Base-by-base conservation (phyloP, 2,113 vertebrate genomes). In the Coturnix japonica region DNA sequence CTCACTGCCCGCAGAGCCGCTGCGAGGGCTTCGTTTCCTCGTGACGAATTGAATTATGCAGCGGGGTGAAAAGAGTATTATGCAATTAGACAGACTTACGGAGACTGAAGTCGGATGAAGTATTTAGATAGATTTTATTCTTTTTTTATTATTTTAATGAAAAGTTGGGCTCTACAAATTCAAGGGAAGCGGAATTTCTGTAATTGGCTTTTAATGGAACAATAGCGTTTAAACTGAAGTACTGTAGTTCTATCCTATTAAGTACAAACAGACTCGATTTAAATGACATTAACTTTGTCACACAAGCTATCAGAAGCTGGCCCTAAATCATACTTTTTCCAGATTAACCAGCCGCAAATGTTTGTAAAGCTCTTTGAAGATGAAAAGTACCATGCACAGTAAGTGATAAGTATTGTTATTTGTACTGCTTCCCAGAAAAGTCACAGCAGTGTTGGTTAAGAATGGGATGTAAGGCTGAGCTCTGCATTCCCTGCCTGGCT, bases 141-240 rank as follows among this genome's bases (percentile, higher is more conserved):
- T 10, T 31, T 51, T 19, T 54, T 56, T 4, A 21, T 25, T 28
- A 7, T 37, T 41, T 41, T 71, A 92, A 81, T 39, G 67, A 82
- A 92, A 89, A 89, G 31, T 72, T 20, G 26, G 7, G 3, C 73
- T 83, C 67, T 44, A 22, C 78, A 65, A 83, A 74, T 67, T 92
- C 84, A 73, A 26, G 54, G 80, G 51, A 85, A 91, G 57, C 64
- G 43, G 74, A 93, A 76, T 93, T 95, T 89, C 87, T 90, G 22
- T 88, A 92, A 95, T 87, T 95, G 93, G 79, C 75, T 92, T 93
- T 93, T 89, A 89, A 79, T 66, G 85, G 92, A 91, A 93, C 77
- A 78, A 81, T 89, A 54, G 80, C 2, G 5, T 84, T 94, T 94
- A 89, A 86, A 56, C 47, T 70, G 3, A 93, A 95, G 65, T 21